A percentile compares a stretch with the other conserved stretches of the same genome.
Evolutionary conservation across 2,888 invertebrate species (phyloP).

Genomic region (Polyommatus icarus): DNA sequence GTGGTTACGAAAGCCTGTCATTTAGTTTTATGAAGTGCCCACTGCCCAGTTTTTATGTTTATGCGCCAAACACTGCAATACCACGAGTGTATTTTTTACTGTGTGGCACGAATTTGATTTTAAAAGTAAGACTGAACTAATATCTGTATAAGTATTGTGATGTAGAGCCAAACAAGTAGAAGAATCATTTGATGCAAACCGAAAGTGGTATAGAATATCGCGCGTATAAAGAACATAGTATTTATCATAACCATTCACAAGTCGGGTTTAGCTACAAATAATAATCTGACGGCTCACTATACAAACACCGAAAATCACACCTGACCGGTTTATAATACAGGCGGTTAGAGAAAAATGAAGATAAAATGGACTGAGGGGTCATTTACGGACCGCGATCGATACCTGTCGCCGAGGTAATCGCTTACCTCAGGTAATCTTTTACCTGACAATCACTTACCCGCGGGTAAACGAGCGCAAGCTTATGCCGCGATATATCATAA

Average conservation of each 20-base stretch:
- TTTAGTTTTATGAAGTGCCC: neutral
- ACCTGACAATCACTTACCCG: slow-evolving; percentile 24
- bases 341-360: slow-evolving; percentile 24
- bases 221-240: too few species aligned
- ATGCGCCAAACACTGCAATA: neutral
- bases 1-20: neutral
- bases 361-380: slow-evolving; percentile 16
- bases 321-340: neutral
- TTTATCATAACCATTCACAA: too few species aligned
- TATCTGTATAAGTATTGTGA: too few species aligned
- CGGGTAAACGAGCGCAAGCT: neutral
- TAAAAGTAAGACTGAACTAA: too few species aligned
- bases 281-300: neutral
- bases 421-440: slow-evolving; percentile 21
- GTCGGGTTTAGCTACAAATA: neutral
- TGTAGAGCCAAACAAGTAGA: too few species aligned
- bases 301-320: neutral
- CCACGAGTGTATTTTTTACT: too few species aligned
- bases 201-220: too few species aligned
- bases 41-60: neutral
- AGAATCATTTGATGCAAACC: too few species aligned
- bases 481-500: slow-evolving; percentile 14
- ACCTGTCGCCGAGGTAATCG: slow-evolving; percentile 23
- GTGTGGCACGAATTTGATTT: too few species aligned
- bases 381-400: slow-evolving; percentile 16